Percentiles rank a stretch among this genome's conserved stretches.
Evolutionary conservation across 2,797 vertebrate species (phyloP).

Genomic region (Paramormyrops hopkinsi): DNA sequence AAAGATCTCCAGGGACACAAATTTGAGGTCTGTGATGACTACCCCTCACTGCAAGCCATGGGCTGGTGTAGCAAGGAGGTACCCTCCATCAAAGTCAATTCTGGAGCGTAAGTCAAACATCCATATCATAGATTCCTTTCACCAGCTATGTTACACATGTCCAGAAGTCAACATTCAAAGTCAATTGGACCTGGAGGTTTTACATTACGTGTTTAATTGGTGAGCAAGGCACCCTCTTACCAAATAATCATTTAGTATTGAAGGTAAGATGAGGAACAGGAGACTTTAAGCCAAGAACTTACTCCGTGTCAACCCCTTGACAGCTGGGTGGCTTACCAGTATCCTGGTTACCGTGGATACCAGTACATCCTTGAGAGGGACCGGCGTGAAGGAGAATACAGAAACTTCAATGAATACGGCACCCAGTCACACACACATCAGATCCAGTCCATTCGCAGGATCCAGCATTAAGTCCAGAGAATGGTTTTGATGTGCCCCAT

Average conservation of each 20-base stretch:
- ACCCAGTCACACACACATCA: constrained; percentile 94
- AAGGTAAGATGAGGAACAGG: not conserved
- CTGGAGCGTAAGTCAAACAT: constrained; percentile 78
- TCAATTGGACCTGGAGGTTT: not conserved
- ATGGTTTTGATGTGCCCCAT: constrained; percentile 42
- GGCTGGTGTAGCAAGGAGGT: constrained; percentile 94
- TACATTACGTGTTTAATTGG: not conserved
- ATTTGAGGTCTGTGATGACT: constrained; percentile 90
- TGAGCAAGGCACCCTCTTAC: not conserved
- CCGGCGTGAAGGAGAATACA: constrained; percentile 87
- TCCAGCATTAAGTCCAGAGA: constrained; percentile 75
- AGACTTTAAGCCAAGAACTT: not conserved
- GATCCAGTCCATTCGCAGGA: constrained; percentile 92
- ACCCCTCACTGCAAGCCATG: constrained; percentile 92
- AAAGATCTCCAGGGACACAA: constrained; percentile 93
- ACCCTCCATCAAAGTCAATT: constrained; percentile 87
- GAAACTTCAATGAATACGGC: constrained; percentile 86
- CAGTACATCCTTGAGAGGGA: constrained; percentile 94
- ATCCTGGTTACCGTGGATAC: constrained; percentile 93
- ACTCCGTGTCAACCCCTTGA: constrained; percentile 4
- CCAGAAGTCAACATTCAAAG: not conserved
- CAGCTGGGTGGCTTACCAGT: constrained; percentile 97
- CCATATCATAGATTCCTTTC: not conserved
- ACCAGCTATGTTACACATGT: not conserved
- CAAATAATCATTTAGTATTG: not conserved